Evolutionary conservation across 2,797 vertebrate genomes (phyloP).

Genomic region (Onychomys leucogaster): DNA sequence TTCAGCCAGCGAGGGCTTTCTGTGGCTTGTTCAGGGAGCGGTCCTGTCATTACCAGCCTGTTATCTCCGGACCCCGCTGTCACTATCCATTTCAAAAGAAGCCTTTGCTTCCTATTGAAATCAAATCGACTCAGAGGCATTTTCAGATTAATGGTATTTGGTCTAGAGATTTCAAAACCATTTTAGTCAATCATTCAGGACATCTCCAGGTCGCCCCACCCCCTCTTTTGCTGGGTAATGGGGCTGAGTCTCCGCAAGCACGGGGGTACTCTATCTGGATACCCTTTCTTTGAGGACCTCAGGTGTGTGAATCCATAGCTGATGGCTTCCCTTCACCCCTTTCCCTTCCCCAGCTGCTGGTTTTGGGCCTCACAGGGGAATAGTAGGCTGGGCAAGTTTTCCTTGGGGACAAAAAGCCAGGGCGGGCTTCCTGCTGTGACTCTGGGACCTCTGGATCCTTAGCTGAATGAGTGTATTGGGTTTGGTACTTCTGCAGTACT

Average conservation of each 20-base stretch:
- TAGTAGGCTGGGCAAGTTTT: neutral
- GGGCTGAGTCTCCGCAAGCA: fast-evolving
- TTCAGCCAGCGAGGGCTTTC: neutral
- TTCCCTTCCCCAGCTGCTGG: neutral
- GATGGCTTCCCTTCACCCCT: fast-evolving
- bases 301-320: fast-evolving
- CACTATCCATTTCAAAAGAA: conserved; percentile 47
- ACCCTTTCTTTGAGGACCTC: fast-evolving
- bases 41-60: conserved; percentile 8
- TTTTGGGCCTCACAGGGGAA: neutral
- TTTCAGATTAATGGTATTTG: conserved; percentile 78
- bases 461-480: neutral
- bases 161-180: conserved; percentile 76
- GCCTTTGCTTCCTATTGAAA: conserved; percentile 49
- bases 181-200: conserved; percentile 76
- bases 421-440: neutral
- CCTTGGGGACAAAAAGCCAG: too few species aligned
- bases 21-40: neutral
- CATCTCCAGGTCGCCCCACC: neutral
- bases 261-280: fast-evolving
- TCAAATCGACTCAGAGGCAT: conserved; percentile 65
- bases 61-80: conserved; percentile 44
- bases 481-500: fast-evolving
- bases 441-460: fast-evolving
- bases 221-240: neutral